Evolutionary conservation across 2,113 vertebrate genomes (phyloP).

Genomic region (Noturus placidus): DNA sequence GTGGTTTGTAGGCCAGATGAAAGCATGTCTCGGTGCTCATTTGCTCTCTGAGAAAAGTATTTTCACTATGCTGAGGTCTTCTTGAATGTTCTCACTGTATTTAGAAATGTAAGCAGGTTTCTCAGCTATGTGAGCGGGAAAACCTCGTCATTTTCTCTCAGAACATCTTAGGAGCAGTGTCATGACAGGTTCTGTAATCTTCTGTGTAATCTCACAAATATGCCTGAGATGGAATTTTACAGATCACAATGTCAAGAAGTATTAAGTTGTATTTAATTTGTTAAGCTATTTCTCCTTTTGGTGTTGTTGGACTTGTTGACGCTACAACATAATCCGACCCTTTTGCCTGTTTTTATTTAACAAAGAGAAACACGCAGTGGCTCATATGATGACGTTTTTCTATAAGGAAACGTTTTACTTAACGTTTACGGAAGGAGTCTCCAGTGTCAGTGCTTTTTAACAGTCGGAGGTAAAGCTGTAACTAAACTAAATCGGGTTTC

Average conservation of each 20-base stretch:
- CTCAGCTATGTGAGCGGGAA: neutral
- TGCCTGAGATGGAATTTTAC: neutral
- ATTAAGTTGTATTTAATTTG: neutral
- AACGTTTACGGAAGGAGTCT: neutral
- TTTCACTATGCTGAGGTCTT: neutral
- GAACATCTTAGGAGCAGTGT: neutral
- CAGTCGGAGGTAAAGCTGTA: neutral
- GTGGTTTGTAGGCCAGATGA: neutral
- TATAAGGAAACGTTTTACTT: too few species aligned
- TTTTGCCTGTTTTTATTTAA: too few species aligned
- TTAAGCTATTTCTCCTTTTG: neutral
- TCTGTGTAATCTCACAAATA: neutral
- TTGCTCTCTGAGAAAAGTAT: neutral
- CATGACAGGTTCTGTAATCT: neutral
- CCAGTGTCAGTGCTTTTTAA: neutral
- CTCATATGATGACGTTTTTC: too few species aligned
- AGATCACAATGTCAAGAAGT: neutral
- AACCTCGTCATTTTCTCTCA: neutral
- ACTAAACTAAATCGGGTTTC: neutral
- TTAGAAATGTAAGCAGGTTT: neutral
- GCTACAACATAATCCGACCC: too few species aligned
- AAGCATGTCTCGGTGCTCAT: neutral
- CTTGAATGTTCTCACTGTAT: neutral
- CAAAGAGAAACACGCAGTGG: too few species aligned
- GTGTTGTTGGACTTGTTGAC: too few species aligned